Base-by-base conservation (phyloP, 2,888 invertebrate species). In the Lymantria dispar region DNA sequence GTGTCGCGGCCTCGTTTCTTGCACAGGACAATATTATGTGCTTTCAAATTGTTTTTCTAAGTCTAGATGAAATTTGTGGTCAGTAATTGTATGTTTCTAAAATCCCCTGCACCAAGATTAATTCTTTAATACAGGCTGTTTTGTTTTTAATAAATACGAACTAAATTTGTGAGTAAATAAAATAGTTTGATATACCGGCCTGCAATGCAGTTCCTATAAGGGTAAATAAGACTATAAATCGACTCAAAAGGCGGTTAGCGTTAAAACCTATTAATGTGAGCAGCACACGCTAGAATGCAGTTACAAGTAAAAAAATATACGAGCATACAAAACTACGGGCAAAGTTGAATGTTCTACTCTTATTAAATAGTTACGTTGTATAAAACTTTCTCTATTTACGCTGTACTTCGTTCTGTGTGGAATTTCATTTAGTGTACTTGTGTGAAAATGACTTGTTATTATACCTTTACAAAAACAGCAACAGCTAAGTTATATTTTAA, bases 211-310 rank as follows among this genome's bases (percentile, higher is more conserved):
- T 71, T 74, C 71, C 68, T 49, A 52, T 55, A 54, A 59, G 63
- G 64, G 58, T 55, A 22, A 22, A 22, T 22, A 22, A 22, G 22
- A 22, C 22, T 68, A 75, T 78, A 75, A 62, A 67, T 62, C 60
- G 60, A 45, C 39, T 58, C 43, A 54, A 76, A 81, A 76, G 72
- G 78, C 77, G 74, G 69, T 67, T 64, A 64, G 75, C 76, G 80
- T 73, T 80, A 75, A 76, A 82, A 73, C 80, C 80, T 79, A 86
- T 85, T 85, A 85, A 86, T 86, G 86, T 72, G 60, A 54, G 56
- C 64, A 68, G 54, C 68, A 55, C 87, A 87, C 87, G 87, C 87
- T 70, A 86, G 75, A 64, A 63, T 80, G 81, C 82, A 80, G 78
- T 81, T 81, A 79, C 65, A 70, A 50, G 50, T 47, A 36, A 45